Base-by-base conservation (phyloP, 2,113 vertebrate species). In the Syrrhaptes paradoxus region DNA sequence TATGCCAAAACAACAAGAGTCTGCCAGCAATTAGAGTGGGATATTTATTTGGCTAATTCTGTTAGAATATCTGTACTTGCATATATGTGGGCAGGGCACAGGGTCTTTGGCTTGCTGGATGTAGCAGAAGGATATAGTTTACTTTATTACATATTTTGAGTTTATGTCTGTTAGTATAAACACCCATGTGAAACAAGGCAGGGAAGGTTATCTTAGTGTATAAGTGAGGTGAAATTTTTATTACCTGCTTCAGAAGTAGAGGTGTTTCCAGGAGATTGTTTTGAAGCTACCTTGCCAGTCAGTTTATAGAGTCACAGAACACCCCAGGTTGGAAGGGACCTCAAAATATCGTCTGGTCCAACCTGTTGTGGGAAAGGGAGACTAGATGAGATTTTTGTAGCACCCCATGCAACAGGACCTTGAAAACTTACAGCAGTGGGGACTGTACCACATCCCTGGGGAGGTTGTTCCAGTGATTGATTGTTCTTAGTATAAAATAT, bases 371-470 rank as follows among this genome's bases (percentile, higher is more conserved):
- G 51, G 32, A 51, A 45, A 17, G 41, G 41, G 22, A 63, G 19
- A 45, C 36, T 73, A 63, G 24, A 13, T 15, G 15, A 41, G 45
- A 17, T 36, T 77, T 25, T 68, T 68, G 32, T 52, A 54, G 28
- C 59, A 66, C 25, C 5, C 9, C 46, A 8, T 24, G 10, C 21
- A 25, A 2, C 15, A 0, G 0, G 9, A 36, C 26, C 48, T 48
- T 78, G 29, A 88, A 78, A 54, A 34, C 18, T 9, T 34, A 10
- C 34, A 55, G 22, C 0, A 2, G 20, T 48, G 38, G 29, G 38
- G 29, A 28, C 16, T 48, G 13, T 48, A 11, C 31, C 31, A 12
- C 0, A 1, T 36, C 18, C 17, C 9, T 54, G 31, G n/a, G 7
- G 6, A 70, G 48, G 22, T 41, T 77, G 15, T 66, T 80, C 13